These are phyloP conservation scores for Brachionus manjavacas DNA, from an alignment of 1,140 invertebrate genomes.

Conservation along the genomic window DNA sequence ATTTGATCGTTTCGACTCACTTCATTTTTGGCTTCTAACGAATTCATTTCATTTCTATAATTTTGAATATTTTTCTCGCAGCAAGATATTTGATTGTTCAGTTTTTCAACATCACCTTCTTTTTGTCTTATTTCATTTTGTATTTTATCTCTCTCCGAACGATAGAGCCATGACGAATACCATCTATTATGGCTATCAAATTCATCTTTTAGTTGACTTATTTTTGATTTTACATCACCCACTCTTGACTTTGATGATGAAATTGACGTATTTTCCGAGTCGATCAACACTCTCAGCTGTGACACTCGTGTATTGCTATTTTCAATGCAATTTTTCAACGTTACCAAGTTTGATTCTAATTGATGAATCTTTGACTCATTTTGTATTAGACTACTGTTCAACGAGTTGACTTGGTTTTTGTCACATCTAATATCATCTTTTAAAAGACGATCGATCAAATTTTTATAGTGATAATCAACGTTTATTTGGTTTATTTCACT, in stretches of 20 bases:
- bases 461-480: background rate
- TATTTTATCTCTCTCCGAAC: background rate
- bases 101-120: background rate
- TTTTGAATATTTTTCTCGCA: background rate
- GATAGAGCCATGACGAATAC: background rate
- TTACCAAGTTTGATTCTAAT: background rate
- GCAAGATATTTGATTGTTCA: background rate
- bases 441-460: background rate
- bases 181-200: background rate
- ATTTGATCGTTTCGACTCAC: background rate
- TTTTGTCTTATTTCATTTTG: background rate
- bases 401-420: background rate
- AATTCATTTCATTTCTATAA: background rate
- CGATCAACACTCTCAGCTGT: background rate
- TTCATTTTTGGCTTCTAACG: background rate
- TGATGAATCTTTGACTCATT: background rate
- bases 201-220: background rate
- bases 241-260: background rate
- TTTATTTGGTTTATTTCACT: constrained; percentile 24
- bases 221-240: background rate
- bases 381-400: background rate
- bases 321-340: background rate
- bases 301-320: background rate
- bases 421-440: background rate
- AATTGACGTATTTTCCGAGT: background rate